Evolutionary conservation across 1,140 invertebrate species (phyloP), one percentile per base, ranked within the genome.

Genomic region (Stenopsyche tienmushanensis): DNA sequence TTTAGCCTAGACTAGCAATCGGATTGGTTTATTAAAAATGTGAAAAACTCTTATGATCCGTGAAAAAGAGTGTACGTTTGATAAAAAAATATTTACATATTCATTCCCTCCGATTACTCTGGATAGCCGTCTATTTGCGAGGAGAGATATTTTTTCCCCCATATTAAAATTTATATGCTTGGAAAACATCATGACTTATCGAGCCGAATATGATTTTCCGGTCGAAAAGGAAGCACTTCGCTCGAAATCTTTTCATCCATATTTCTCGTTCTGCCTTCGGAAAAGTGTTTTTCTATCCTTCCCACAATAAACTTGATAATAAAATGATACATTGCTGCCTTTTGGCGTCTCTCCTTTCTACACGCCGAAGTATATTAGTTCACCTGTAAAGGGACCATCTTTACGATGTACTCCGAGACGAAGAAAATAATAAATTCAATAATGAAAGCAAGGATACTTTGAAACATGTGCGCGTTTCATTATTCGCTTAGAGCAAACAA

Each of bases 261-360:
- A 5, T 47, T 47, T 18, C 44, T 9, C 18, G 10, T 18, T 47
- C 17, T 47, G 7, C 44, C 44, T 18, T 8, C 44, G 18, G 17
- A 1, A 54, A 13, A 1, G 52, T 47, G 5, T 47, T 47, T 24
- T 24, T 52, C 23, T 24, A 24, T 9, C 10, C 13, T 5, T 3
- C 8, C 53, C 26, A 25, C 15, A 57, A 57, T 57, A 57, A 57
- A 57, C 23, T 57, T 41, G 53, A 57, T 57, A 57, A 57, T 57
- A 57, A 57, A 57, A 57, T 57, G 53, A 57, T 57, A 57, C 53
- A 41, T 53, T 20, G 50, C 20, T 25, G 23, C 23, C 23, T 21
- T 25, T 23, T 20, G 5, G 7, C 26, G 25, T 25, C 53, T n/a
- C 25, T 13, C 53, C 10, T 10, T 17, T 8, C 41, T 42, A 57